Percentiles rank a stretch among this genome's conserved stretches.
Evolutionary conservation across 2,113 vertebrate species (phyloP).

Genomic region (Halichoerus grypus): DNA sequence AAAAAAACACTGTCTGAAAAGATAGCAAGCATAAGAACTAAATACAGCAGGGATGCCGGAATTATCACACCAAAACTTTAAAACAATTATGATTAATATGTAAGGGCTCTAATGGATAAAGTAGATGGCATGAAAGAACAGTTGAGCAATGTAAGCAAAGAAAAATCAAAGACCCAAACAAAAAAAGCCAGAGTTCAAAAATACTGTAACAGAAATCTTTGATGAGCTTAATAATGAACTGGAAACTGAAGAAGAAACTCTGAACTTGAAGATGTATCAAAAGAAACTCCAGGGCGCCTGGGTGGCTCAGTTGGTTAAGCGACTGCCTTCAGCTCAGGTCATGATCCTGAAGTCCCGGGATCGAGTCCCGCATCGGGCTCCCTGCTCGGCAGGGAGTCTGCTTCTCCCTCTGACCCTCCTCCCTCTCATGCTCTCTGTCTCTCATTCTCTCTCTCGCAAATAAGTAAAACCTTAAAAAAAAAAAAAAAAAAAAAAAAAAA

Average conservation of each 20-base stretch:
- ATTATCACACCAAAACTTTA: background rate
- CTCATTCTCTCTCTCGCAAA: too few relatives aligned
- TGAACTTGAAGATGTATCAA: background rate
- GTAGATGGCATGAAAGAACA: background rate
- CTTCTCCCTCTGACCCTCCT: too few relatives aligned
- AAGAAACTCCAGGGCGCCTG: accelerated
- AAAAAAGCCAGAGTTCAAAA: background rate
- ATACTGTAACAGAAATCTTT: background rate
- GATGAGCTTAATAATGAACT: background rate
- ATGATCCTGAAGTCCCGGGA: too few relatives aligned
- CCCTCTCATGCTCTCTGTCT: too few relatives aligned
- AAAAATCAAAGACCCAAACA: background rate
- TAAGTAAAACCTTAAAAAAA: too few relatives aligned
- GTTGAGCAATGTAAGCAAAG: background rate
- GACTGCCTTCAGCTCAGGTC: too few relatives aligned
- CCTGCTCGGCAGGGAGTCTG: too few relatives aligned
- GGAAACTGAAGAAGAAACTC: background rate
- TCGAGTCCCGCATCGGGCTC: too few relatives aligned
- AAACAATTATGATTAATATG: background rate
- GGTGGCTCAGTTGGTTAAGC: too few relatives aligned
- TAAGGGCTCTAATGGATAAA: background rate
- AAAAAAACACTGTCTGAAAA: background rate
- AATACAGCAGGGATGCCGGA: background rate
- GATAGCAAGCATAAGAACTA: background rate
- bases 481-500: background rate